Evolutionary conservation across 23 tunicate species (phyloP).

Genomic region (Ascidia mentula): DNA sequence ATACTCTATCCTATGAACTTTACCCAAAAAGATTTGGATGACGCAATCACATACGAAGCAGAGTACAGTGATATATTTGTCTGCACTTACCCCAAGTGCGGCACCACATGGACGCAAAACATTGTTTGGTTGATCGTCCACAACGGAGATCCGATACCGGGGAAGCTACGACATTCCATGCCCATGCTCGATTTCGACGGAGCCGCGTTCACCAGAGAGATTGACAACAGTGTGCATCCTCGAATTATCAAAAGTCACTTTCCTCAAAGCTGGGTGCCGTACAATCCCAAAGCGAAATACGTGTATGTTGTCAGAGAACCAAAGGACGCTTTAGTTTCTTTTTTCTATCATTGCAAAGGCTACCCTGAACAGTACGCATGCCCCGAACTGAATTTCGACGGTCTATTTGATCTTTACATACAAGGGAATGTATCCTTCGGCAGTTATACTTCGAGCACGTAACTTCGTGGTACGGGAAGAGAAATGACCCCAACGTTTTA

Average conservation of each 20-base stretch:
- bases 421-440: constrained; percentile 28
- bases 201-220: not conserved
- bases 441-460: constrained; percentile 36
- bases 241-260: constrained; percentile 36
- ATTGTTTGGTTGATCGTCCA: constrained; percentile 65
- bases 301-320: constrained; percentile 40
- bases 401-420: constrained; percentile 9
- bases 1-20: not conserved
- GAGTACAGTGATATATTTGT: constrained; percentile 23
- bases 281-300: constrained; percentile 43
- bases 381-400: constrained; percentile 19
- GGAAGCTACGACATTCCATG: constrained; percentile 15
- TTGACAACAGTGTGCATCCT: constrained; percentile 1
- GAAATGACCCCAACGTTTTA: constrained; percentile 31
- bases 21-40: not conserved
- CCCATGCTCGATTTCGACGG: constrained; percentile 70
- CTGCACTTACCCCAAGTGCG: constrained; percentile 57
- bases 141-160: constrained; percentile 24
- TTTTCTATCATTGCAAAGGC: constrained; percentile 21
- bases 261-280: constrained; percentile 39
- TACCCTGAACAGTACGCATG: constrained; percentile 6
- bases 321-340: constrained; percentile 40
- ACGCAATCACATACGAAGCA: constrained; percentile 9
- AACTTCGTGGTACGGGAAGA: constrained; percentile 25
- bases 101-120: constrained; percentile 67